Evolutionary conservation across 1,140 invertebrate species (phyloP).

Genomic region (Lepeophtheirus salmonis): DNA sequence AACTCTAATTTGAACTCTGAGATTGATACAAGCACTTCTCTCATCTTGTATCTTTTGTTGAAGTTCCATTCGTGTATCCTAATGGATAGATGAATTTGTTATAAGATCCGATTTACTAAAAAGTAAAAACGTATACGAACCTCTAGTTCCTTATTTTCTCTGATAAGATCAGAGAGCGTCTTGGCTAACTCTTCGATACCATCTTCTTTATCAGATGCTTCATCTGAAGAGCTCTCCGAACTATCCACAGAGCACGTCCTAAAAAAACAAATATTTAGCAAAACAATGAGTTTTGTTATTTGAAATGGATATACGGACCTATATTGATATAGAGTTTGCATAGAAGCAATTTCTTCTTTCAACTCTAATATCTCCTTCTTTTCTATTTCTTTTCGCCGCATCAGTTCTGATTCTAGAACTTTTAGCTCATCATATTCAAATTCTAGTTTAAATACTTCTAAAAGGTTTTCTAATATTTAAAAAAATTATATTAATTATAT

Average conservation of each 20-base stretch:
- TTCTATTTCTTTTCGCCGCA: constrained; percentile 21
- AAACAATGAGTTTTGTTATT: too few species aligned
- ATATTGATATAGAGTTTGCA: constrained; percentile 25
- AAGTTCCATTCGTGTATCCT: constrained; percentile 5
- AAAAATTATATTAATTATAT: not conserved
- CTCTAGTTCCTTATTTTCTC: constrained; percentile 13
- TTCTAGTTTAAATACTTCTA: constrained; percentile 19
- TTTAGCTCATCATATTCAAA: constrained; percentile 22
- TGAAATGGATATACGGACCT: too few species aligned
- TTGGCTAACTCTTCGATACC: constrained; percentile 8
- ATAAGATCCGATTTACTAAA: not conserved
- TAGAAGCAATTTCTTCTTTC: constrained; percentile 23
- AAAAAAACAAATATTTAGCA: too few species aligned
- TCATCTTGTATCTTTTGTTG: constrained; percentile 14
- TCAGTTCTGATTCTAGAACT: constrained; percentile 22
- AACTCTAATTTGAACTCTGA: constrained; percentile 5
- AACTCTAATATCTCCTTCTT: constrained; percentile 21
- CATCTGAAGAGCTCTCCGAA: constrained; percentile 12
- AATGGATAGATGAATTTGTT: not conserved
- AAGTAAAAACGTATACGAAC: not conserved
- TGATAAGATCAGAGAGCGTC: constrained; percentile 4
- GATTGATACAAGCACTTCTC: constrained; percentile 11
- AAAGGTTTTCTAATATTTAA: not conserved
- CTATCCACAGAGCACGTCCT: constrained; percentile 15
- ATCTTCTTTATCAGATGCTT: constrained; percentile 9